phyloP scores from a whole-genome alignment of 1,140 invertebrate genomes.

The Leptinotarsa undecemlineata region DNA sequence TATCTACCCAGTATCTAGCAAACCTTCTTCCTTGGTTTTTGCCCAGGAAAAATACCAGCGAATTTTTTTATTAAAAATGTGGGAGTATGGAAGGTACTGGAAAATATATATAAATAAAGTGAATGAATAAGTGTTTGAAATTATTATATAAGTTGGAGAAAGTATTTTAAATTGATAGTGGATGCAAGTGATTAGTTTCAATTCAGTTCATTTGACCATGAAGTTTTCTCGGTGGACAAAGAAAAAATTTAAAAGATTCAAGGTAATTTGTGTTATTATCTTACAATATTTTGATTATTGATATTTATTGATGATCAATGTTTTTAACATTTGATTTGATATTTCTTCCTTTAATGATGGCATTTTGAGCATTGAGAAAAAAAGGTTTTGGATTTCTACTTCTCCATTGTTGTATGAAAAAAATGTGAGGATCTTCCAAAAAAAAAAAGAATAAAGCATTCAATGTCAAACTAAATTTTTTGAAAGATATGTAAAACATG shows the following conservation, averaged over 20 bases:
- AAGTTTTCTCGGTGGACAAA: conserved; percentile 35
- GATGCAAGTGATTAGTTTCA: background rate
- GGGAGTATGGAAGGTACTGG: background rate
- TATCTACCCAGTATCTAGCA: background rate
- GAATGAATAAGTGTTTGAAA: background rate
- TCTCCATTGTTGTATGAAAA: too few species aligned
- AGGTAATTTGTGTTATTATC: conserved; percentile 28
- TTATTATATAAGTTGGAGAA: background rate
- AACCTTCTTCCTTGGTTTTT: background rate
- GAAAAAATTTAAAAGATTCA: conserved; percentile 33
- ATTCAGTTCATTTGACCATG: conserved; percentile 3
- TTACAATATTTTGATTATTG: too few species aligned
- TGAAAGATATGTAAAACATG: too few species aligned
- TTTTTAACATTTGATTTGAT: too few species aligned
- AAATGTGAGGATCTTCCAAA: too few species aligned
- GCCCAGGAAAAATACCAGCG: background rate
- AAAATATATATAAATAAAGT: conserved; percentile 5
- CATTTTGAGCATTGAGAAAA: too few species aligned
- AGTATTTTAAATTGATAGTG: background rate
- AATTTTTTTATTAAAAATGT: background rate
- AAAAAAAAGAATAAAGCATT: too few species aligned
- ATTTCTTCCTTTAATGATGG: too few species aligned
- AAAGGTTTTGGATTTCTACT: too few species aligned
- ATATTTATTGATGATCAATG: too few species aligned
- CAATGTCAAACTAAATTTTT: too few species aligned